Evolutionary conservation across 2,888 invertebrate genomes (phyloP), one percentile per base, ranked within the genome.

Genomic region (Caenorhabditis parvicauda): DNA sequence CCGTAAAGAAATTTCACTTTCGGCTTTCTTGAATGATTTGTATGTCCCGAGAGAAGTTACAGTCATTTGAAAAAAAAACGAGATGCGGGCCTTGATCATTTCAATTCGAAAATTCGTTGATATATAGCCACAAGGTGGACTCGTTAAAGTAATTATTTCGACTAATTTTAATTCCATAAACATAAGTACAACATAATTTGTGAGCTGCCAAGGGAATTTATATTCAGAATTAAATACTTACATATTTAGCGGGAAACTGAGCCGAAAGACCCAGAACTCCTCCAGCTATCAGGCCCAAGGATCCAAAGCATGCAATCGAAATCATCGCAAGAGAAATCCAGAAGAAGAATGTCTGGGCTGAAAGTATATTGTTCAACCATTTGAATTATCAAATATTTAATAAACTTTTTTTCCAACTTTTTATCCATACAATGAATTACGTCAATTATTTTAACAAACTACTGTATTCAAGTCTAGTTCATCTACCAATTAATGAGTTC

Each of bases 201-300:
- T 1, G 9, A 1, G 14, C 7, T 14, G 14, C 41, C 9, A 41
- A 1, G 17, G 9, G 19, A 41, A 1, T 22, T 3, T n/a, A 43
- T n/a, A n/a, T n/a, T n/a, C 19, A 22, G 29, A 12, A 3, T 21
- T 25, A 28, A 42, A 43, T 27, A 54, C 67, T 59, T 6, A 72
- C 72, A 50, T 67, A 65, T 41, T 53, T 48, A 9, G 63, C 22
- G 7, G 69, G 66, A 39, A 59, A 68, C 14, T 62, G 50, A 0
- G 66, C 64, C 17, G 68, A 65, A 0, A 72, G 50, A 12, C 72
- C 72, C 0, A 63, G 35, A 45, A 72, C 61, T 0, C 70, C 72
- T 7, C 66, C 70, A 41, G 66, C 72, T 39, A 72, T 64, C 52
- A 70, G 45, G 39, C 72, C 72, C 12, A 72, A 50, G 2, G 68